phyloP scores from a whole-genome alignment of 2,113 vertebrate species.

The Mellivora capensis region DNA sequence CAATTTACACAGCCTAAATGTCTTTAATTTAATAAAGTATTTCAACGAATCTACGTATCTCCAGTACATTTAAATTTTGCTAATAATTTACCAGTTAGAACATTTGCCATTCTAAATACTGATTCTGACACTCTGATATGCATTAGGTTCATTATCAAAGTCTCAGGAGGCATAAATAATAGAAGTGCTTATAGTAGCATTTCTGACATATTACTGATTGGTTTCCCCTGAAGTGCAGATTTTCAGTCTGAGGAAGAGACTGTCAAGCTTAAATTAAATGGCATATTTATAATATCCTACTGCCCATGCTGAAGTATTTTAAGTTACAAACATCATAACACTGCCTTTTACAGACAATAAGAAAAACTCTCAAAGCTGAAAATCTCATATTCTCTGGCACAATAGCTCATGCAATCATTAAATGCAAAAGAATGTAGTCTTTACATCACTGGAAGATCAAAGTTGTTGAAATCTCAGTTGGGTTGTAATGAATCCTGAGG shows the following conservation, averaged over 20 bases:
- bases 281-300: not conserved
- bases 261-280: not conserved
- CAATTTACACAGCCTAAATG: not conserved
- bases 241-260: not conserved
- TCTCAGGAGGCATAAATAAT: not conserved
- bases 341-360: not conserved
- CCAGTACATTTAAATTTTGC: slow-evolving; percentile 12
- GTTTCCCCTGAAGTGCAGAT: not conserved
- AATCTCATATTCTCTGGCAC: not conserved
- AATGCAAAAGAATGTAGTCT: not conserved
- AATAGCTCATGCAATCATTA: not conserved
- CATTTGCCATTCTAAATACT: not conserved
- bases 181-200: not conserved
- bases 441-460: not conserved
- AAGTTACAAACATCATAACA: not conserved
- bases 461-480: not conserved
- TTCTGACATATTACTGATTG: not conserved
- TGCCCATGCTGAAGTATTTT: not conserved
- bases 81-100: not conserved
- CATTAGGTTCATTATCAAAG: not conserved
- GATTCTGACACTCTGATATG: not conserved
- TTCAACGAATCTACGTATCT: not conserved
- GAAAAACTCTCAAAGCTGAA: not conserved
- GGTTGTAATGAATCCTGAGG: not conserved
- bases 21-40: not conserved